Evolutionary conservation across 2,888 invertebrate species (phyloP).

Genomic region (Nymphalis urticae): DNA sequence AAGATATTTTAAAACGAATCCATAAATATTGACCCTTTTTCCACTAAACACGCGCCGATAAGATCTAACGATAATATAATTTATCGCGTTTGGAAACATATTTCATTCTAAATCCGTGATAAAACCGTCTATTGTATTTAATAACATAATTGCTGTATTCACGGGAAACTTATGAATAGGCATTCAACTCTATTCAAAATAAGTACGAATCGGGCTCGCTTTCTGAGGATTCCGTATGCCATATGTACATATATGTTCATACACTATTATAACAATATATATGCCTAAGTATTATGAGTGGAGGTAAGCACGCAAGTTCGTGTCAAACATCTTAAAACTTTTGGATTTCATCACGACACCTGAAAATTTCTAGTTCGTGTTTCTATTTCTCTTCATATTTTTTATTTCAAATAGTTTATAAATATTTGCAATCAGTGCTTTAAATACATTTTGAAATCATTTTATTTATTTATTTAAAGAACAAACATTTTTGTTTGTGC

Average conservation of each 20-base stretch:
- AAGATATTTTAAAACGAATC: background rate
- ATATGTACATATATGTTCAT: background rate
- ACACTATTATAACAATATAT: background rate
- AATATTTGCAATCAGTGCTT: no score
- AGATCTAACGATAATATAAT: slow-evolving; percentile 1
- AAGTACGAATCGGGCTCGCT: background rate
- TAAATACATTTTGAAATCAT: no score
- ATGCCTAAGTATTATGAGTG: no score
- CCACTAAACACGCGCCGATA: slow-evolving; percentile 3
- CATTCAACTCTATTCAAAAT: slow-evolving; percentile 10
- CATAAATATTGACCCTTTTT: background rate
- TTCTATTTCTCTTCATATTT: no score
- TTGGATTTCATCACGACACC: background rate
- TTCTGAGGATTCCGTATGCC: background rate
- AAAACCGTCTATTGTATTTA: slow-evolving; percentile 8
- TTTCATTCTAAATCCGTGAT: slow-evolving; percentile 8
- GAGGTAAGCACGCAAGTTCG: no score
- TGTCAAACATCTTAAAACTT: background rate
- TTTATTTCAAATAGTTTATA: no score
- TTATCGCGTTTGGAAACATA: slow-evolving; percentile 7
- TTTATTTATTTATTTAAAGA: no score
- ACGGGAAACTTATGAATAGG: slow-evolving; percentile 9
- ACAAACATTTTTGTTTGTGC: no score
- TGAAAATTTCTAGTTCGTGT: no score
- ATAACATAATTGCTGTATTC: slow-evolving; percentile 11